Conservation (phyloP, 2,888 invertebrate species). For the Agrotis segetum region DNA sequence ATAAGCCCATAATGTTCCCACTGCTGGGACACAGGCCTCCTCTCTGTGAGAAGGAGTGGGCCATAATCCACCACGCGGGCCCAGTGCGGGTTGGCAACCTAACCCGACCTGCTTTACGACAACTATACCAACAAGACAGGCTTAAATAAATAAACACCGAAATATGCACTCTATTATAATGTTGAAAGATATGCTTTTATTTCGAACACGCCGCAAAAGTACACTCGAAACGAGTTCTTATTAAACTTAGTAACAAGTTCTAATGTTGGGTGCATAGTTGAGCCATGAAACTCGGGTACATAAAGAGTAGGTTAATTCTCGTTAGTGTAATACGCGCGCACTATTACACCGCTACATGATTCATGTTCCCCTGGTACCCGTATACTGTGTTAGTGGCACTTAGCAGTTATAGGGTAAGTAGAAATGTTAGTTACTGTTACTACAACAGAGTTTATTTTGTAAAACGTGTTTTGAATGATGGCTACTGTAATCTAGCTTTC, state of each 20-base stretch:
- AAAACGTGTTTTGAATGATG: background rate
- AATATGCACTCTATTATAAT: conserved; percentile 15
- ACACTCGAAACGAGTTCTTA: conserved; percentile 29
- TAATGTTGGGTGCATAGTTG: conserved; percentile 48
- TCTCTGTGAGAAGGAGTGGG: too few relatives aligned
- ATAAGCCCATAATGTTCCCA: too few relatives aligned
- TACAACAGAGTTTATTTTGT: background rate
- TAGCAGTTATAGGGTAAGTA: conserved; percentile 45
- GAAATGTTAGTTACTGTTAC: conserved; percentile 42
- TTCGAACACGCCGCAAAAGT: conserved; percentile 16
- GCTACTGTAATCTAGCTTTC: too few relatives aligned
- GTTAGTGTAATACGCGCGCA: conserved; percentile 56
- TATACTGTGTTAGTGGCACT: conserved; percentile 40
- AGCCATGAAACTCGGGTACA: conserved; percentile 47
- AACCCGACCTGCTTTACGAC: too few relatives aligned
- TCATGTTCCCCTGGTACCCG: conserved; percentile 54
- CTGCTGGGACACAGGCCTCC: too few relatives aligned
- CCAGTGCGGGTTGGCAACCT: too few relatives aligned
- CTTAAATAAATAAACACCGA: conserved; percentile 2
- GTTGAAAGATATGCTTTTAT: conserved; percentile 21
- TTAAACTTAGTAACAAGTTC: conserved; percentile 42
- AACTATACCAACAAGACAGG: too few relatives aligned
- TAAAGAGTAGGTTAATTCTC: conserved; percentile 60
- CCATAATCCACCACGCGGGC: too few relatives aligned
- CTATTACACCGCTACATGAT: conserved; percentile 57